A percentile compares a stretch with the other conserved stretches of the same genome.
phyloP scores from a whole-genome alignment of 2,888 invertebrate genomes.

The Adineta ricciae region DNA sequence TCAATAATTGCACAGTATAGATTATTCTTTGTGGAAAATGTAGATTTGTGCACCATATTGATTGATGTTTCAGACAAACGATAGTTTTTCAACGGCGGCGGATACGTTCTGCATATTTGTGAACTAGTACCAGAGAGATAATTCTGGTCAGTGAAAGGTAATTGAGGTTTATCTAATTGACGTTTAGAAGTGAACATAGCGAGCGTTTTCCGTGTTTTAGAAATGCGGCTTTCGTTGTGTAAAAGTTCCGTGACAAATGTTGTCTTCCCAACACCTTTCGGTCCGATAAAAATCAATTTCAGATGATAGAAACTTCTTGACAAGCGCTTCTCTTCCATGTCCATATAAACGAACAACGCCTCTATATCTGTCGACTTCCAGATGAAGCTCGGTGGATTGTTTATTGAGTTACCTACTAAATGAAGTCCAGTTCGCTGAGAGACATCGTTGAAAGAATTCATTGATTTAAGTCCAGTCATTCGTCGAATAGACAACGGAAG shows the following conservation, averaged over 20 bases:
- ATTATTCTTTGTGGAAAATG: neutral
- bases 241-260: neutral
- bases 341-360: neutral
- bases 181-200: neutral
- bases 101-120: neutral
- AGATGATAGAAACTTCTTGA: neutral
- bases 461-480: neutral
- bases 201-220: neutral
- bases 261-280: neutral
- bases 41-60: neutral
- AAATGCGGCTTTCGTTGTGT: neutral
- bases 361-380: neutral
- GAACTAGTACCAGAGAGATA: neutral
- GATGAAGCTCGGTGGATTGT: neutral
- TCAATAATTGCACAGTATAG: neutral
- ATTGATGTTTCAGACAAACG: neutral
- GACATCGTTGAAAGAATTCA: neutral
- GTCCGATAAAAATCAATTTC: neutral
- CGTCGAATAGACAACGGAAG: slow-evolving; percentile 8
- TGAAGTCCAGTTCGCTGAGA: neutral
- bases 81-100: neutral
- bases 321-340: neutral
- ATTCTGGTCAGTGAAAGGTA: neutral
- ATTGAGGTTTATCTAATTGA: neutral
- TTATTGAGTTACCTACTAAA: neutral